phyloP scores from a whole-genome alignment of 2,113 vertebrate species.

The Datnioides undecimradiatus region DNA sequence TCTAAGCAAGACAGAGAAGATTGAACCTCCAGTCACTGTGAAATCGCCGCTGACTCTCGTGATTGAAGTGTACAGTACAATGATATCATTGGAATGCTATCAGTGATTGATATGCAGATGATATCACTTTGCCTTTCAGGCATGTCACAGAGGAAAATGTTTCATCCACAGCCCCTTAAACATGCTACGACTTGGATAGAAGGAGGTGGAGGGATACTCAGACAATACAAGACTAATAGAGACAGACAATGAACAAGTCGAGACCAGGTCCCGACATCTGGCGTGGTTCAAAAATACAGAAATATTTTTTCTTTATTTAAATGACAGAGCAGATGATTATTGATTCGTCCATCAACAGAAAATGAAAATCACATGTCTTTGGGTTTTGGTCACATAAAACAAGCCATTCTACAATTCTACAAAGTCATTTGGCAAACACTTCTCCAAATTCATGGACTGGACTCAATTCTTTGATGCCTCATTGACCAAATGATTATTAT shows the following conservation, averaged over 20 bases:
- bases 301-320: too few relatives aligned
- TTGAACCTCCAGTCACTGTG: not conserved
- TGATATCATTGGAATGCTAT: constrained; percentile 35
- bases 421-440: too few relatives aligned
- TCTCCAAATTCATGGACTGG: too few relatives aligned
- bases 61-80: constrained; percentile 3
- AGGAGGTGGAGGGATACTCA: not conserved
- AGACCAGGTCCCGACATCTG: constrained; percentile 36
- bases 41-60: not conserved
- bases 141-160: constrained; percentile 24
- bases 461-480: too few relatives aligned
- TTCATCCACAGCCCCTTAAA: constrained; percentile 18
- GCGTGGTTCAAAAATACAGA: too few relatives aligned
- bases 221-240: constrained; percentile 1
- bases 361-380: too few relatives aligned
- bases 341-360: too few relatives aligned
- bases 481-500: too few relatives aligned
- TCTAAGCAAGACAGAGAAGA: not conserved
- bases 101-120: constrained; percentile 32
- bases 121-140: constrained; percentile 47
- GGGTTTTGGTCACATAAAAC: too few relatives aligned
- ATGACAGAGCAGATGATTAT: too few relatives aligned
- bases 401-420: too few relatives aligned
- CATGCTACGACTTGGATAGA: constrained; percentile 41
- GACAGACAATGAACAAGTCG: constrained; percentile 30